Conservation (phyloP, 2,797 vertebrate species). For the Pangasius macronema region DNA sequence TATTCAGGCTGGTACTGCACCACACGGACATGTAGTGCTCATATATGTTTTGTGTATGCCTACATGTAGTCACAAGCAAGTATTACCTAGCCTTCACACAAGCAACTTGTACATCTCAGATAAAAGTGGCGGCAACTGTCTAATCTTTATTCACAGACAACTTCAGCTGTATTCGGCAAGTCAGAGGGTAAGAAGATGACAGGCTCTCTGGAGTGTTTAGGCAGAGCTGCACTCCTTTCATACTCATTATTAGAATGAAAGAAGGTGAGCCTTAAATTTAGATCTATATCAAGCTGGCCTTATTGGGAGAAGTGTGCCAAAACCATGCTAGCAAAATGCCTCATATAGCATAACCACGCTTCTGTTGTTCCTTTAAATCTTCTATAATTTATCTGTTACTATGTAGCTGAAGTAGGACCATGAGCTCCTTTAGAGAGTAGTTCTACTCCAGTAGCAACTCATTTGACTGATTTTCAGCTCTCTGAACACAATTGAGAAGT, state of each 20-base stretch:
- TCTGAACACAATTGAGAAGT: not conserved
- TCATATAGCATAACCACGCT: not conserved
- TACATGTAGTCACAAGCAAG: too few relatives aligned
- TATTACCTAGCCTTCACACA: not conserved
- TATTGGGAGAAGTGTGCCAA: not conserved
- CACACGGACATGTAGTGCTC: not conserved
- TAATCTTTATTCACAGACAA: not conserved
- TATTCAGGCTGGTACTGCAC: not conserved
- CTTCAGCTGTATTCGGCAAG: not conserved
- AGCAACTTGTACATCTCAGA: not conserved
- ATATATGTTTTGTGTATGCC: not conserved
- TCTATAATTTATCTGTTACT: not conserved
- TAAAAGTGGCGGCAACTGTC: not conserved
- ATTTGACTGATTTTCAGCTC: slow-evolving; percentile 13
- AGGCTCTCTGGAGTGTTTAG: not conserved
- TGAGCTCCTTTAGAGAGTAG: not conserved
- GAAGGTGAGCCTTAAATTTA: not conserved
- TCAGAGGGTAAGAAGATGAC: not conserved
- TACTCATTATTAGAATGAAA: not conserved
- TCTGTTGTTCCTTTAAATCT: not conserved
- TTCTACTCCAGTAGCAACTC: not conserved
- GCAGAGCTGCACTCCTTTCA: not conserved
- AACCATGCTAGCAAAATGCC: not conserved
- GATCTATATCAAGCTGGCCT: not conserved
- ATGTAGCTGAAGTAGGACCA: not conserved